Evolutionary conservation across 2,797 vertebrate genomes (phyloP).

Genomic region (Petrocephalus sullivani): DNA sequence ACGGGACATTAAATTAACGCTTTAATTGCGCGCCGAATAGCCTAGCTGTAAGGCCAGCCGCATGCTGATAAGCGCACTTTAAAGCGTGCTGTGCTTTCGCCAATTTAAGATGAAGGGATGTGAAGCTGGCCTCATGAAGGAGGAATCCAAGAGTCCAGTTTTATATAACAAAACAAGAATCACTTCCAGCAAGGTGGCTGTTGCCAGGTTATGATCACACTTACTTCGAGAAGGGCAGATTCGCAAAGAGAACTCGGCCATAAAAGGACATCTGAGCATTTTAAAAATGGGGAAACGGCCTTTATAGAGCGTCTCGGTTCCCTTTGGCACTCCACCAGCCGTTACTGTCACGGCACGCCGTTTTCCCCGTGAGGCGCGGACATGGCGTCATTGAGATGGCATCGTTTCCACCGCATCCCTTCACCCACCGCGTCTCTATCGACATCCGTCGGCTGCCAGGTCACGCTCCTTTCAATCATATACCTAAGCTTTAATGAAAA

Average conservation of each 20-base stretch:
- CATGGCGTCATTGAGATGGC: not conserved
- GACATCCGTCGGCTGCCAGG: not conserved
- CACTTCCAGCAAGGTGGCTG: conserved; percentile 23
- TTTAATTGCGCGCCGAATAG: not conserved
- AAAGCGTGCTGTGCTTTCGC: not conserved
- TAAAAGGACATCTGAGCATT: conserved; percentile 22
- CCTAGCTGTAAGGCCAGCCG: not conserved
- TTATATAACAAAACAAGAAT: conserved; percentile 18
- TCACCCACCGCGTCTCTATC: not conserved
- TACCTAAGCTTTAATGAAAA: not conserved
- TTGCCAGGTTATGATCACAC: conserved; percentile 27
- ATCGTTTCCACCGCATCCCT: not conserved
- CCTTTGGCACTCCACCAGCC: not conserved
- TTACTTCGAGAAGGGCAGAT: not conserved
- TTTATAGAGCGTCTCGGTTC: not conserved
- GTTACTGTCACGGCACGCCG: not conserved
- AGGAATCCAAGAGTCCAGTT: conserved; percentile 6
- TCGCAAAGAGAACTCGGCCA: conserved; percentile 1
- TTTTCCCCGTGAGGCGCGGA: too few species aligned
- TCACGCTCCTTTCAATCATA: not conserved
- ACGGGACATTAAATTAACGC: not conserved
- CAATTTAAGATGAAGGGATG: not conserved
- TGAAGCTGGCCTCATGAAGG: conserved; percentile 2
- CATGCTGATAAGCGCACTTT: not conserved
- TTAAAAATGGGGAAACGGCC: not conserved